phyloP scores from a whole-genome alignment of 2,888 invertebrate genomes.

The Chirona hameri region DNA sequence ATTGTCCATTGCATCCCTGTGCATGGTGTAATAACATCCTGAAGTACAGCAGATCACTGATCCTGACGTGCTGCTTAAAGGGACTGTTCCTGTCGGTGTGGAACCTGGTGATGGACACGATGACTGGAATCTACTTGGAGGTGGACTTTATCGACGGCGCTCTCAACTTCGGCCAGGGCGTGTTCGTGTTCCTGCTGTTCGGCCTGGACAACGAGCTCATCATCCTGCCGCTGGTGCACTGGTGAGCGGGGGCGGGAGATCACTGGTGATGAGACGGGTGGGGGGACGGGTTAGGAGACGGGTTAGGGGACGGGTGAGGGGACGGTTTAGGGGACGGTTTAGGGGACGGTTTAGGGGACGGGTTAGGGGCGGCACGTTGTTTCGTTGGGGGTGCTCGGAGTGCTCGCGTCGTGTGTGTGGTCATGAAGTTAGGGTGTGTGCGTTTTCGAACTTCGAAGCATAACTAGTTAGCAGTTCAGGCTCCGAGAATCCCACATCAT shows the following conservation, averaged over 20 bases:
- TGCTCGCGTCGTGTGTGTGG: no score
- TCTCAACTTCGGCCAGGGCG: conserved; percentile 82
- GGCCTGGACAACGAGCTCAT: conserved; percentile 75
- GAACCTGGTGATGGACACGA: conserved; percentile 74
- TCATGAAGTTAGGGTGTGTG: no score
- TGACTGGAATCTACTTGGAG: conserved; percentile 86
- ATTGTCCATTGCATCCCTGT: no score
- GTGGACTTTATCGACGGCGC: conserved; percentile 87
- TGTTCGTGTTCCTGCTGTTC: conserved; percentile 80
- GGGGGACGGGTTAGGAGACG: background rate
- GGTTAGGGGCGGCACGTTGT: no score
- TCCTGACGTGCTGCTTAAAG: conserved; percentile 48
- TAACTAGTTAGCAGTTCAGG: no score
- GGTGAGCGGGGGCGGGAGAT: conserved; percentile 46
- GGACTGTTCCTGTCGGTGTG: conserved; percentile 77
- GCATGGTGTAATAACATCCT: no score
- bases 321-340: background rate
- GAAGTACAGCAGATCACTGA: no score
- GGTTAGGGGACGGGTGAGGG: background rate
- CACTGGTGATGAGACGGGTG: conserved; percentile 7
- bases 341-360: background rate
- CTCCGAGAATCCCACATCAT: no score
- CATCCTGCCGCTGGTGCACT: conserved; percentile 61
- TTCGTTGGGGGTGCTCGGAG: no score
- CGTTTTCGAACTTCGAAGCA: no score